Evolutionary conservation across 2,797 vertebrate species (phyloP), one percentile per base, ranked within the genome.

Genomic region (Crenuchus spilurus): DNA sequence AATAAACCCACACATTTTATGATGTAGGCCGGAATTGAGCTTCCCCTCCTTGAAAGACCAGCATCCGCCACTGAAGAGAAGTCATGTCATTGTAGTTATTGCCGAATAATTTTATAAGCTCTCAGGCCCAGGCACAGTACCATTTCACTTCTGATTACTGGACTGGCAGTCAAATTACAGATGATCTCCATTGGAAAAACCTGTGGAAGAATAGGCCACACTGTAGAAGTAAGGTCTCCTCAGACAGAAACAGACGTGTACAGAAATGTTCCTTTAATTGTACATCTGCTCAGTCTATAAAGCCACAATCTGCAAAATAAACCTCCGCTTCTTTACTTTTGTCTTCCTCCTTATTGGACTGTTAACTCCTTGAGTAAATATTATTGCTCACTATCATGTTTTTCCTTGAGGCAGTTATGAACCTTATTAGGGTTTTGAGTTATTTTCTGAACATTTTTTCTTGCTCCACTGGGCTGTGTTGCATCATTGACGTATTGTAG

Each of bases 271-370:
- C 5, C 14, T 41, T 18, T 35, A 66, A 61, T 31, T 44, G 35
- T 44, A 51, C 42, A 52, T 72, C 72, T 72, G 49, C 42, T 20
- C 0, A 41, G 31, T 14, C 42, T 51, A 14, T 13, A 20, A 31
- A 58, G 31, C 28, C 37, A 8, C n/a, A 58, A 35, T 41, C 35
- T 71, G 42, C 44, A 65, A 18, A 81, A 26, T 20, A 28, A 55
- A 70, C 37, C 42, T 66, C 30, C 28, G 16, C 30, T 69, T 18
- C 24, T 63, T 35, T 46, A 46, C 46, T 55, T 49, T 42, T 70
- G 41, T 73, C 41, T 73, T 14, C 0, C 74, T 78, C 72, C 49
- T 20, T 44, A 48, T 74, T 72, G 62, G 28, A 49, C 57, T 57
- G 20, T 73, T 31, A 57, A 28, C 14, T 66, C 55, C 28, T 41